phyloP scores from a whole-genome alignment of 2,797 vertebrate species.

The Lemur catta region DNA sequence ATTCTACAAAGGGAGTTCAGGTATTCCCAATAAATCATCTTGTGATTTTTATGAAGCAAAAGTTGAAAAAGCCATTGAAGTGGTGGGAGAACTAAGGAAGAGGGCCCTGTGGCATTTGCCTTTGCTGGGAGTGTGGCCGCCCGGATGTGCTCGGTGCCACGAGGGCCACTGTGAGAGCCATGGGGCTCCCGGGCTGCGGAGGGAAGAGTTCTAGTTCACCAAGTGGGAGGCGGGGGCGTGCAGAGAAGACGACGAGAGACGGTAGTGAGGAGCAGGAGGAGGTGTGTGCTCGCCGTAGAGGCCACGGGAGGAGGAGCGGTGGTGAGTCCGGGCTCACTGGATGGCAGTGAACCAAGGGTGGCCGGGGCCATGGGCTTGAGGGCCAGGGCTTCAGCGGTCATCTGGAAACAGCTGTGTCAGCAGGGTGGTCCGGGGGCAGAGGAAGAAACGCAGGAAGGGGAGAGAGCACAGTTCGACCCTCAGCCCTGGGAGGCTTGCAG shows the following conservation, averaged over 20 bases:
- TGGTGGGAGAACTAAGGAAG: neutral
- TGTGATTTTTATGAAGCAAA: neutral
- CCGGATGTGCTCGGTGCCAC: accelerated
- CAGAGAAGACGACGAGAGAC: neutral
- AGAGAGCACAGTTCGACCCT: too few relatives aligned
- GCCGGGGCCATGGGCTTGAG: accelerated
- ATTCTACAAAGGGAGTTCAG: neutral
- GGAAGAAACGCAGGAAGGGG: neutral
- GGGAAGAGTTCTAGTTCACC: neutral
- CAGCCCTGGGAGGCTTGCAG: neutral
- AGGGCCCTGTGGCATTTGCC: accelerated
- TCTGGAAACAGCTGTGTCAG: neutral
- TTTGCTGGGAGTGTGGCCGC: accelerated
- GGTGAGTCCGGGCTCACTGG: accelerated
- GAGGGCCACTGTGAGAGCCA: accelerated
- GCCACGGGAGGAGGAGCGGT: neutral
- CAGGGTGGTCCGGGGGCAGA: neutral
- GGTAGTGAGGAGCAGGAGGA: neutral
- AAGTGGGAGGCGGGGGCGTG: accelerated
- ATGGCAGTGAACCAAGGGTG: accelerated
- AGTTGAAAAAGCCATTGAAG: neutral
- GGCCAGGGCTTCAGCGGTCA: accelerated
- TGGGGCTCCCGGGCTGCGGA: accelerated
- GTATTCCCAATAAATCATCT: neutral
- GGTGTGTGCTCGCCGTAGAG: accelerated